A percentile compares a stretch with the other conserved stretches of the same genome.
Conservation (phyloP, 2,888 invertebrate species). For the Ceriagrion tenellum region DNA sequence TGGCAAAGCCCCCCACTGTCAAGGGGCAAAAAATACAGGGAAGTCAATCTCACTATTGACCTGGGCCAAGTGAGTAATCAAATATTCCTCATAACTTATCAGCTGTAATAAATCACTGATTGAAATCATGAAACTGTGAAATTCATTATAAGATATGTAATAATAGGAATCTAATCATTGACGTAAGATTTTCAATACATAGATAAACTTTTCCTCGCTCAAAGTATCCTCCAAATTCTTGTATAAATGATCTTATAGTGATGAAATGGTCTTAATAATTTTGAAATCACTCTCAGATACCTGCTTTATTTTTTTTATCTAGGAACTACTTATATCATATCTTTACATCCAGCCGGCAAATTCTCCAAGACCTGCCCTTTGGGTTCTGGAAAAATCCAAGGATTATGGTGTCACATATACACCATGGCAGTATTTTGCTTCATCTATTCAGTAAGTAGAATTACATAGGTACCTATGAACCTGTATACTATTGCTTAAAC, state of each 20-base stretch:
- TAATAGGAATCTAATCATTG: no score
- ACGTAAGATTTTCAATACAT: no score
- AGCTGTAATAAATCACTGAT: no score
- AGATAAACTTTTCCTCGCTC: no score
- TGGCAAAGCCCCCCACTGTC: conserved; percentile 83
- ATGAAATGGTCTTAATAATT: background rate
- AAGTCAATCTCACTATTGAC: conserved; percentile 82
- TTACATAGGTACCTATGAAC: no score
- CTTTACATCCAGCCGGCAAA: conserved; percentile 99
- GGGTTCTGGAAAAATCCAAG: conserved; percentile 96
- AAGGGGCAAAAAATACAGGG: conserved; percentile 80
- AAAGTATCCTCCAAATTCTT: background rate
- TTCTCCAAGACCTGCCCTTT: conserved; percentile 97
- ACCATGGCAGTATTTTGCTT: conserved; percentile 99
- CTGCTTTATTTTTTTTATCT: conserved; percentile 71
- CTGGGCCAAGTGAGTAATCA: conserved; percentile 80
- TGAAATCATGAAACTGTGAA: no score
- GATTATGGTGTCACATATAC: conserved; percentile 97
- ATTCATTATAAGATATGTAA: no score
- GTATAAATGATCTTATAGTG: background rate
- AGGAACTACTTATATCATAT: conserved; percentile 99
- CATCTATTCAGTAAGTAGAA: conserved; percentile 83
- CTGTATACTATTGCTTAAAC: no score
- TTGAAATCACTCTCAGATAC: background rate
- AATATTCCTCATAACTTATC: background rate